Evolutionary conservation across 1,140 invertebrate species (phyloP).

Genomic region (Hirudo medicinalis): DNA sequence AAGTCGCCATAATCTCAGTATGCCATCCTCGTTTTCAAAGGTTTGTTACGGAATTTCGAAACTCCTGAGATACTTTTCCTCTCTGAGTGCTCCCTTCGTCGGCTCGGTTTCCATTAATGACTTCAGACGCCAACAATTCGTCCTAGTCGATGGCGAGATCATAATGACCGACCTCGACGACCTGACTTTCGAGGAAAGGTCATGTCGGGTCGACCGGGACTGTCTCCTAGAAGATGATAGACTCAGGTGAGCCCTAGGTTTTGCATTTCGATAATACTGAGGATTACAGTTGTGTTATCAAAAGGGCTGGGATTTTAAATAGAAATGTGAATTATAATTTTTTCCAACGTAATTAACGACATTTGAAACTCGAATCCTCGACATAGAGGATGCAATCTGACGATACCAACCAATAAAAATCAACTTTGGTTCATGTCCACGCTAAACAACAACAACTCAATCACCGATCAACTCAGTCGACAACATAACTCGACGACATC

Average conservation of each 20-base stretch:
- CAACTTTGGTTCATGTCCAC: no score
- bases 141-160: slow-evolving; percentile 39
- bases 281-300: neutral
- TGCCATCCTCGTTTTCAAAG: slow-evolving; percentile 25
- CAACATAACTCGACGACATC: neutral
- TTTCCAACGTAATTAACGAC: no score
- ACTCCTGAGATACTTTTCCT: slow-evolving; percentile 39
- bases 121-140: slow-evolving; percentile 45
- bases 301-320: no score
- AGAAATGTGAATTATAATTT: no score
- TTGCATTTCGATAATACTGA: neutral
- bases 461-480: no score
- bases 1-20: neutral
- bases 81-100: slow-evolving; percentile 29
- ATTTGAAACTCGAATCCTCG: no score
- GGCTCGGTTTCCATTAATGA: slow-evolving; percentile 44
- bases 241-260: no score
- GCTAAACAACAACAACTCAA: no score
- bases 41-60: slow-evolving; percentile 39
- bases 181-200: slow-evolving; percentile 38
- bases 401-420: no score
- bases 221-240: slow-evolving; percentile 23
- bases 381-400: no score
- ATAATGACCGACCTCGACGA: slow-evolving; percentile 46
- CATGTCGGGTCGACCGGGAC: slow-evolving; percentile 32